Evolutionary conservation across 1,140 invertebrate genomes (phyloP).

Genomic region (Drosophila quadrilineata): DNA sequence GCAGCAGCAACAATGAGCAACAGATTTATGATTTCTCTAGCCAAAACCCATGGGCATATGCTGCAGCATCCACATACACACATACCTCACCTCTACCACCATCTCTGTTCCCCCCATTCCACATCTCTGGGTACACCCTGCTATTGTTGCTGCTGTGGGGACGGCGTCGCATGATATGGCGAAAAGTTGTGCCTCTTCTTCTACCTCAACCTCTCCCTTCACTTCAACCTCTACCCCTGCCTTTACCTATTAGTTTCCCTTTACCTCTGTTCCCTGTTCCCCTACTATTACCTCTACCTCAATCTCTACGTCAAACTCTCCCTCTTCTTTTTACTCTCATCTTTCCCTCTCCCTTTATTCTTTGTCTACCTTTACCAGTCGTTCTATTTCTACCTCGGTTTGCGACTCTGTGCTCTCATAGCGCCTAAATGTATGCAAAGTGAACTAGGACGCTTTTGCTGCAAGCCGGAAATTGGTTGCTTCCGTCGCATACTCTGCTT

Average conservation of each 20-base stretch:
- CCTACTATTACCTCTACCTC: no score
- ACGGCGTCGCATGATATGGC: constrained; percentile 39
- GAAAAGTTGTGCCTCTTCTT: no score
- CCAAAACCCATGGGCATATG: constrained; percentile 3
- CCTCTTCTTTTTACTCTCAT: no score
- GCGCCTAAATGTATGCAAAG: constrained; percentile 46
- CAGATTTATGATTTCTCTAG: constrained; percentile 45
- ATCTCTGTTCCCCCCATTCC: not conserved
- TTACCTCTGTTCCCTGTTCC: no score
- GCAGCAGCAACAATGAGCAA: constrained; percentile 41
- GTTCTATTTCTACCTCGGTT: not conserved
- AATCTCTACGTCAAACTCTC: no score
- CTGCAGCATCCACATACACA: not conserved
- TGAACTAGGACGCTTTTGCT: constrained; percentile 28
- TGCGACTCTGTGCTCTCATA: constrained; percentile 7
- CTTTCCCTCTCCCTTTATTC: no score
- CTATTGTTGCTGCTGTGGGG: constrained; percentile 26
- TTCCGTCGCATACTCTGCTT: constrained; percentile 47
- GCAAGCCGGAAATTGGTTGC: constrained; percentile 63
- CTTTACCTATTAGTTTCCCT: no score
- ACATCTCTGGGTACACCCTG: not conserved
- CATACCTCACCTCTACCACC: not conserved
- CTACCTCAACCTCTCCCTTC: no score
- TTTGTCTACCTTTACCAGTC: no score
- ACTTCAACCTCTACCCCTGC: no score